Evolutionary conservation across 2,888 invertebrate species (phyloP).

Genomic region (Ommatoiulus sabulosus): DNA sequence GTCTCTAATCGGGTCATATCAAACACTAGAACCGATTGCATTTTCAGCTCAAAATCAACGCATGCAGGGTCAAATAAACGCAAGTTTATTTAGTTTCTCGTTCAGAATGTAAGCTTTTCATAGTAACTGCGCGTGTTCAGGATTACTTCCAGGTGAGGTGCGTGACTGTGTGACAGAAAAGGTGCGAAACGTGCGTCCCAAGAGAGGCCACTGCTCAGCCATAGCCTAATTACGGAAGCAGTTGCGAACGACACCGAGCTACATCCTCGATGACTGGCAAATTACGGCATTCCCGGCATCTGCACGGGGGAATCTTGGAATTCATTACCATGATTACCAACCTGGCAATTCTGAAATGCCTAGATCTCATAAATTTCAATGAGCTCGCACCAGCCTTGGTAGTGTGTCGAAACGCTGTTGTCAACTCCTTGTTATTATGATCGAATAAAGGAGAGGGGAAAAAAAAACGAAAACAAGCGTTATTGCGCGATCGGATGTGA

Average conservation of each 20-base stretch:
- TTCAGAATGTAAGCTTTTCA: neutral
- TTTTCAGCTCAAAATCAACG: no score
- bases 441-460: neutral
- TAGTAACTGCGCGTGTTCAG: neutral
- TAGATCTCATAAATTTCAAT: neutral
- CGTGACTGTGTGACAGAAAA: neutral
- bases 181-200: neutral
- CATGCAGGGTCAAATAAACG: no score
- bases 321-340: neutral
- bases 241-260: neutral
- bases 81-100: no score
- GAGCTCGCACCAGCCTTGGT: neutral
- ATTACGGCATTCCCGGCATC: neutral
- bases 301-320: neutral
- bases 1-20: no score
- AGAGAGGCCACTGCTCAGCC: neutral
- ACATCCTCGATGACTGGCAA: neutral
- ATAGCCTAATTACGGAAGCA: neutral
- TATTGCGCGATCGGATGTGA: neutral
- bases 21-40: no score
- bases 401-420: constrained; percentile 15
- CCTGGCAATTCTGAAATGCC: neutral
- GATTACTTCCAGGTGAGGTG: neutral
- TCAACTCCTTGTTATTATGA: neutral
- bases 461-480: neutral